Evolutionary conservation across 1,140 invertebrate genomes (phyloP).

Genomic region (Pseudomyrmex gracilis): DNA sequence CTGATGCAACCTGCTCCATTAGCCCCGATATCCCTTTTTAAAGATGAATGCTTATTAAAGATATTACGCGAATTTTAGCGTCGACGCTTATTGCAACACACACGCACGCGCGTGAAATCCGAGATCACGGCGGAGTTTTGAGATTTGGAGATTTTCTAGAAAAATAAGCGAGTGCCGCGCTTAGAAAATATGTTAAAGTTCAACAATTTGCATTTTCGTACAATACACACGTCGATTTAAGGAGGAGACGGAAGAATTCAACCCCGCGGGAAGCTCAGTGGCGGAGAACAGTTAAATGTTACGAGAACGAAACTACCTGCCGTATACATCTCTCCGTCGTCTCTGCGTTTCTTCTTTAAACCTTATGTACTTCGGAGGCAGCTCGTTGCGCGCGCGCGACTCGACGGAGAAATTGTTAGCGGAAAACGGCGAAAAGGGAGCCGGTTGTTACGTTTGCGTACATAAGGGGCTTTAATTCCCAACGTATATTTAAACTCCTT

Average conservation of each 20-base stretch:
- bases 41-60: conserved; percentile 78
- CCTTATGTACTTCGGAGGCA: conserved; percentile 8
- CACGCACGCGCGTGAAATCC: neutral
- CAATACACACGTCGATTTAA: conserved; percentile 7
- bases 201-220: no score
- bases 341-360: conserved; percentile 4
- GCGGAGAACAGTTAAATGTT: conserved; percentile 65
- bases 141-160: neutral
- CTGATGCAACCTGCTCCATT: conserved; percentile 83
- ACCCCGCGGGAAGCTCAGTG: neutral
- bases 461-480: conserved; percentile 68
- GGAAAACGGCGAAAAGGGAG: conserved; percentile 28
- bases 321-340: neutral
- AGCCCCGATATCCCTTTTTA: conserved; percentile 79
- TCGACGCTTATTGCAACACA: neutral
- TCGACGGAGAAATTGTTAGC: conserved; percentile 27
- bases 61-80: conserved; percentile 65
- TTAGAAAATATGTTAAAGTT: no score
- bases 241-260: conserved; percentile 22
- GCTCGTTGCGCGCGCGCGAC: neutral
- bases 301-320: conserved; percentile 56
- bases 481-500: conserved; percentile 78
- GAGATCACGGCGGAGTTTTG: neutral
- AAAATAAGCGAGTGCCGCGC: no score
- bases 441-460: conserved; percentile 57